Conservation (phyloP, 2,888 invertebrate species). For the Cremastobaeus sp. region DNA sequence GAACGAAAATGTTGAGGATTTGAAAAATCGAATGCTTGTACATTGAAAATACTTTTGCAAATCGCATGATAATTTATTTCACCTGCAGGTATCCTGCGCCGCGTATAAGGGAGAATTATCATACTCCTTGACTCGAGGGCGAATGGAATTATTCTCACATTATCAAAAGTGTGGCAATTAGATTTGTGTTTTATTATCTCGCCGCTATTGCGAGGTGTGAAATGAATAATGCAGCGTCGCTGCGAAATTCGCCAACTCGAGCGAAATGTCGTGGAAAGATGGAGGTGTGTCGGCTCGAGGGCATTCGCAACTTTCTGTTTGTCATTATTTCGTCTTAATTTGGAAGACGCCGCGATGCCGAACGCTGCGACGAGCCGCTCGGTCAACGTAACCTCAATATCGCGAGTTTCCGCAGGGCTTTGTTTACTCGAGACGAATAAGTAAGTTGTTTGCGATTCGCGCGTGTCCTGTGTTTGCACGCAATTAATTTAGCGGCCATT, state of each 20-base stretch:
- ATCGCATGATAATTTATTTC: constrained; percentile 41
- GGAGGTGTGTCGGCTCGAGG: constrained; percentile 29
- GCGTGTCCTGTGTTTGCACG: constrained; percentile 6
- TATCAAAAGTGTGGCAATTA: constrained; percentile 42
- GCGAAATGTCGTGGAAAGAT: constrained; percentile 11
- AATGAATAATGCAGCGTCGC: constrained; percentile 44
- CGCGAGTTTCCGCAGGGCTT: constrained; percentile 5
- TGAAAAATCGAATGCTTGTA: neutral
- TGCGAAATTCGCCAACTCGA: constrained; percentile 10
- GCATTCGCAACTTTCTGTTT: constrained; percentile 37
- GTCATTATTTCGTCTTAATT: constrained; percentile 52
- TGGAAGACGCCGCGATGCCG: constrained; percentile 20
- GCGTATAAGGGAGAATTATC: constrained; percentile 20
- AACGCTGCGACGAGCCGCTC: no score
- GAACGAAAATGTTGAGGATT: neutral
- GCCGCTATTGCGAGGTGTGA: constrained; percentile 2
- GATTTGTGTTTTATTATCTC: constrained; percentile 34
- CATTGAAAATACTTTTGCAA: constrained; percentile 16
- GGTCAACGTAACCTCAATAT: constrained; percentile 25
- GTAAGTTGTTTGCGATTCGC: constrained; percentile 15
- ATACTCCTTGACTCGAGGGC: constrained; percentile 18
- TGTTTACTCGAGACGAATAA: constrained; percentile 42
- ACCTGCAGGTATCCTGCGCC: constrained; percentile 4
- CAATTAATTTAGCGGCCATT: constrained; percentile 6
- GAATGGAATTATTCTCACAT: constrained; percentile 14